phyloP scores from a whole-genome alignment of 2,113 vertebrate species.

The Lepus americanus region DNA sequence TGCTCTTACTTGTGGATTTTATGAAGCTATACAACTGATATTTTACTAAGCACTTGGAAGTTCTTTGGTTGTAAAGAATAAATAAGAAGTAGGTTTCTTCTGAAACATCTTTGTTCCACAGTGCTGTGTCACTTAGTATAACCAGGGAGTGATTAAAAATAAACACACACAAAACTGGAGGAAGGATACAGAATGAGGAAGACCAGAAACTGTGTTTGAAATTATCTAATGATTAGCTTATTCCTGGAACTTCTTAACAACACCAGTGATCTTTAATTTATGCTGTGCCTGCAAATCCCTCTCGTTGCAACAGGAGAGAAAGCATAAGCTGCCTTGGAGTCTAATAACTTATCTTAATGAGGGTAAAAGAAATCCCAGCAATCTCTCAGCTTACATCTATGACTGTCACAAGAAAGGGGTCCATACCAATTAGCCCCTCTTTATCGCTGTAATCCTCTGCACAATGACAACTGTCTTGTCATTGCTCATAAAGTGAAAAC shows the following conservation, averaged over 20 bases:
- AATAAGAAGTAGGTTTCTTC: not conserved
- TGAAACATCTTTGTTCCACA: constrained; percentile 14
- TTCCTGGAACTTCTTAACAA: constrained; percentile 54
- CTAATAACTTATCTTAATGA: not conserved
- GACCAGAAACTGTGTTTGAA: constrained; percentile 36
- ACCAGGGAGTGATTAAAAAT: constrained; percentile 25
- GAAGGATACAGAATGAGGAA: constrained; percentile 4
- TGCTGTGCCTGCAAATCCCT: not conserved
- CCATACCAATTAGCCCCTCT: not conserved
- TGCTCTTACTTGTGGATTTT: not conserved
- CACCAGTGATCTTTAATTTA: constrained; percentile 43
- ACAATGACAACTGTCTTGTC: constrained; percentile 45
- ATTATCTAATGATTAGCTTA: constrained; percentile 33
- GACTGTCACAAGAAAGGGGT: not conserved
- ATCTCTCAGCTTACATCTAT: constrained; percentile 12
- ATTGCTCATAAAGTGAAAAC: constrained; percentile 40
- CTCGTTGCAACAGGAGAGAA: constrained; percentile 27
- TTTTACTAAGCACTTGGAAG: not conserved
- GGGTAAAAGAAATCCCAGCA: not conserved
- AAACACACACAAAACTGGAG: not conserved
- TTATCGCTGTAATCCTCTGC: not conserved
- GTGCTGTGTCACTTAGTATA: not conserved
- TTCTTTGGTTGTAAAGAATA: not conserved
- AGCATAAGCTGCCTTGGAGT: not conserved
- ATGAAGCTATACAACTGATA: not conserved